phyloP scores from a whole-genome alignment of 2,113 vertebrate genomes.

The Rutilus rutilus region DNA sequence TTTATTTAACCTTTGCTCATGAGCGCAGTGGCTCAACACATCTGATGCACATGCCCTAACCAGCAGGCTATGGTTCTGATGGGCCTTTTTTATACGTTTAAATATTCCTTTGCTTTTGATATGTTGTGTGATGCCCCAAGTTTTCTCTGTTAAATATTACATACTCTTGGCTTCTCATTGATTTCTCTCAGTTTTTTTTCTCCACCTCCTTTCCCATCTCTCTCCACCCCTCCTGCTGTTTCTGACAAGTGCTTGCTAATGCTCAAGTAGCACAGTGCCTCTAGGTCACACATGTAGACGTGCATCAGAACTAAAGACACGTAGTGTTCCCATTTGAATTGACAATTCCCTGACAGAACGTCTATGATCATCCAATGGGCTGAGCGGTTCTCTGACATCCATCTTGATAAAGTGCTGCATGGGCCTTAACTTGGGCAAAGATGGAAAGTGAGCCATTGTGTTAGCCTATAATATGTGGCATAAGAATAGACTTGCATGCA shows the following conservation, averaged over 20 bases:
- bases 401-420: conserved; percentile 41
- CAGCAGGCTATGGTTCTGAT: not conserved
- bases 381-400: conserved; percentile 57
- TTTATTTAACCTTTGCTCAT: not conserved
- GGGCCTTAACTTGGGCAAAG: conserved; percentile 30
- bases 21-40: not conserved
- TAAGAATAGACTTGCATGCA: conserved; percentile 9
- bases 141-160: not conserved
- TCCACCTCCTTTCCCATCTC: conserved; percentile 28
- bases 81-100: conserved; percentile 2
- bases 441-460: conserved; percentile 28
- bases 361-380: conserved; percentile 38
- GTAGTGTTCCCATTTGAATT: conserved; percentile 62
- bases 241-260: conserved; percentile 59
- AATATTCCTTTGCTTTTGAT: not conserved
- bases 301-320: conserved; percentile 47
- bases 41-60: not conserved
- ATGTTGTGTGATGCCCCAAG: not conserved
- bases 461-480: conserved; percentile 1
- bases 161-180: conserved; percentile 17
- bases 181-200: conserved; percentile 14
- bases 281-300: conserved; percentile 59
- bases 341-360: conserved; percentile 56
- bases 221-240: conserved; percentile 8
- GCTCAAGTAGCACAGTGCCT: conserved; percentile 61